Conservation (phyloP, 37 sponge, comb jelly and placozoan species). For the Trichoplax adhaerens region DNA sequence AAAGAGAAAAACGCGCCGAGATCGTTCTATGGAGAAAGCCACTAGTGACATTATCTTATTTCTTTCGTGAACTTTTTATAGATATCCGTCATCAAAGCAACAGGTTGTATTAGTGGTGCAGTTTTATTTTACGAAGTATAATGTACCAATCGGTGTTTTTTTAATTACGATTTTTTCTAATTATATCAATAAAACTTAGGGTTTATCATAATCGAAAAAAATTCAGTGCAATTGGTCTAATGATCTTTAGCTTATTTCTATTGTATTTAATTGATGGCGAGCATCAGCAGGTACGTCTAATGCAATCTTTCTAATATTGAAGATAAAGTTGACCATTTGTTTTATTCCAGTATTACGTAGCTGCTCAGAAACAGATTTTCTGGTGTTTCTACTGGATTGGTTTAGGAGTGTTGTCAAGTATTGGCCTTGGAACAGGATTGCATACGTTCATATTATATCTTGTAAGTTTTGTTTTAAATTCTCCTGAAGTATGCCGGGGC, state of each 20-base stretch:
- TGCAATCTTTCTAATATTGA: too few species aligned
- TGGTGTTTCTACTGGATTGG: conserved; percentile 92
- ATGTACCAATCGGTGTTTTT: too few species aligned
- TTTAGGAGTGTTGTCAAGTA: conserved; percentile 80
- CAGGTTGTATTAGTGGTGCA: too few species aligned
- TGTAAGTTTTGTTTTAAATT: conserved; percentile 9
- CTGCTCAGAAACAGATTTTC: conserved; percentile 4
- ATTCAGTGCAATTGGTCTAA: too few species aligned
- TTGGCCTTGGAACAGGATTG: conserved; percentile 92
- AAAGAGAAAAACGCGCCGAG: conserved; percentile 6
- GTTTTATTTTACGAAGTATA: too few species aligned
- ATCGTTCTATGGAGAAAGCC: conserved; percentile 84
- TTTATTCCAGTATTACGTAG: too few species aligned
- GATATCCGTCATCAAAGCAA: too few species aligned
- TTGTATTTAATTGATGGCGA: conserved; percentile 44
- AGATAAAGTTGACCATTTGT: too few species aligned
- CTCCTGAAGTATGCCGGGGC: too few species aligned
- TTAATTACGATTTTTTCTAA: too few species aligned
- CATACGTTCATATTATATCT: conserved; percentile 95
- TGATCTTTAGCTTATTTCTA: not conserved
- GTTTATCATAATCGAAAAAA: too few species aligned
- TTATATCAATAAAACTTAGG: too few species aligned
- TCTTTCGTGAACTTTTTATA: conserved; percentile 28
- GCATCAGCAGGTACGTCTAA: conserved; percentile 38
- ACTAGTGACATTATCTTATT: conserved; percentile 50